Percentiles rank a stretch among this genome's conserved stretches.
phyloP scores from a whole-genome alignment of 1,140 invertebrate genomes.

The Antheraea mylitta region DNA sequence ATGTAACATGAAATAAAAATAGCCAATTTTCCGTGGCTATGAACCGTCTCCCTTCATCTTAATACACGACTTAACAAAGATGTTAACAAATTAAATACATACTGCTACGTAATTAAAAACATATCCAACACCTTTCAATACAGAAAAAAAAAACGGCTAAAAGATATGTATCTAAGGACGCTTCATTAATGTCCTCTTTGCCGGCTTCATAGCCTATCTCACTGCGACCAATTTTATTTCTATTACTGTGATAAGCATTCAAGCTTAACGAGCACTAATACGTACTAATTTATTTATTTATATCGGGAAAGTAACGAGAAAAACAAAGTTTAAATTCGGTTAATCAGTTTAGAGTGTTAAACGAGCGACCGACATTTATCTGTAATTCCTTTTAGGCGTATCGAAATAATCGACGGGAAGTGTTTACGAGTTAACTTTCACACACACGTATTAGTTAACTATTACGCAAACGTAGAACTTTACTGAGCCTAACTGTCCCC shows the following conservation, averaged over 20 bases:
- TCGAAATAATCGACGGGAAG: slow-evolving; percentile 2
- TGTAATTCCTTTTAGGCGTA: slow-evolving; percentile 41
- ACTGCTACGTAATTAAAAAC: no score
- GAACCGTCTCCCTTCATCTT: no score
- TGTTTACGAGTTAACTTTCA: slow-evolving; percentile 38
- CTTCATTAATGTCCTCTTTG: background rate
- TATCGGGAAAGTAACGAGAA: background rate
- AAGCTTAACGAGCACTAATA: background rate
- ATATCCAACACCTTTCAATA: no score
- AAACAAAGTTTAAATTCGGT: slow-evolving; percentile 30
- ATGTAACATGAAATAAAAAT: no score
- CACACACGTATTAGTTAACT: slow-evolving; percentile 39
- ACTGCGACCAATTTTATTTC: background rate
- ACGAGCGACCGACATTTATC: background rate
- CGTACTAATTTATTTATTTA: background rate
- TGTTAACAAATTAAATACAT: no score
- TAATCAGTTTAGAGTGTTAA: slow-evolving; percentile 36
- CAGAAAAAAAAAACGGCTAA: no score
- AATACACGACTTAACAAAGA: no score
- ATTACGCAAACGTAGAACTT: slow-evolving; percentile 26
- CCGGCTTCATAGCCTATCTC: background rate
- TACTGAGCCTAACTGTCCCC: slow-evolving; percentile 18
- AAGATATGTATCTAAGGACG: background rate
- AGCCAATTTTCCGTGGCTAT: no score
- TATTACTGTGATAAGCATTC: background rate